Evolutionary conservation across 2,797 vertebrate species (phyloP).

Genomic region (Fundulus diaphanus): DNA sequence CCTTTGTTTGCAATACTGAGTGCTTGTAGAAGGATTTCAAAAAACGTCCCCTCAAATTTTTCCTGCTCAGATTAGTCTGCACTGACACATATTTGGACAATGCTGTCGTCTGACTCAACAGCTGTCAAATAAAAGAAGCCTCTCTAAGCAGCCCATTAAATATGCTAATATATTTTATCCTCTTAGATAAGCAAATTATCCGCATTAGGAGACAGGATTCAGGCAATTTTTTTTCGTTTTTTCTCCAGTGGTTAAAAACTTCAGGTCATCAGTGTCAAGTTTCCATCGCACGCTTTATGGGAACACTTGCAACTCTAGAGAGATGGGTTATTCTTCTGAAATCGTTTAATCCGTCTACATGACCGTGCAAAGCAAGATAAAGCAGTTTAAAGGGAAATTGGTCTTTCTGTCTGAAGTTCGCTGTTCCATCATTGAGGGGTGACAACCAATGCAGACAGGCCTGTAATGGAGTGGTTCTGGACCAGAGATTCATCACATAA

Average conservation of each 20-base stretch:
- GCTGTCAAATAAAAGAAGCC: constrained; percentile 70
- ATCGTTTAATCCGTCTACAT: constrained; percentile 42
- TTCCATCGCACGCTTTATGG: constrained; percentile 22
- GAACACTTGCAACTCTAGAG: constrained; percentile 25
- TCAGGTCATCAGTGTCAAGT: constrained; percentile 27
- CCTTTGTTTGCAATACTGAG: constrained; percentile 69
- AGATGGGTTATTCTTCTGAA: constrained; percentile 4
- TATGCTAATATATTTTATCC: constrained; percentile 76
- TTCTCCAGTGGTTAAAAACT: constrained; percentile 55
- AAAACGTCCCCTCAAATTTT: constrained; percentile 65
- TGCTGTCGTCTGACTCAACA: constrained; percentile 69
- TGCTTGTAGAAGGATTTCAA: constrained; percentile 72
- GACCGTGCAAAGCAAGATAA: constrained; percentile 42
- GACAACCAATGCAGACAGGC: constrained; percentile 75
- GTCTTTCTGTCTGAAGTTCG: constrained; percentile 62
- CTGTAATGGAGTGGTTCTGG: constrained; percentile 73
- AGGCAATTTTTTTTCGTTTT: constrained; percentile 47
- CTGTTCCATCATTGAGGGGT: constrained; percentile 76
- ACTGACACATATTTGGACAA: constrained; percentile 72
- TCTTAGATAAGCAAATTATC: constrained; percentile 63
- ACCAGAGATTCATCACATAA: constrained; percentile 53
- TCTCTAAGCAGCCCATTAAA: constrained; percentile 65
- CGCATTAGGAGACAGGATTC: constrained; percentile 37
- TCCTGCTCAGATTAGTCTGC: constrained; percentile 71
- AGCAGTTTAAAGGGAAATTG: constrained; percentile 70